Evolutionary conservation across 2,797 vertebrate genomes (phyloP).

Genomic region (Alosa sapidissima): DNA sequence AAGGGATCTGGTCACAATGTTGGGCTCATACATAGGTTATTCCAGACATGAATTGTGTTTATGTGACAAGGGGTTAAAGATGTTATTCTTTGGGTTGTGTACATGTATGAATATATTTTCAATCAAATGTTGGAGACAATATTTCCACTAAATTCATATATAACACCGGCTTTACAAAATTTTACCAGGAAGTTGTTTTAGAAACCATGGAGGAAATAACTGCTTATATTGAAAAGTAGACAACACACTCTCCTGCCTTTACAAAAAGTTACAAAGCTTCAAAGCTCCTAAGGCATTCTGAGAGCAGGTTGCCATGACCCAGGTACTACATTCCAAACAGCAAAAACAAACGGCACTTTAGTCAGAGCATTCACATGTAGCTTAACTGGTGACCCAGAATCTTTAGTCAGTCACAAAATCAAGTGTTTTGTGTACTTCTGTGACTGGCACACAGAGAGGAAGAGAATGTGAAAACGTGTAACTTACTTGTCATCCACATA

Average conservation of each 20-base stretch:
- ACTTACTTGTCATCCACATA: constrained; percentile 96
- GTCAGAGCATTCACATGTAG: constrained; percentile 14
- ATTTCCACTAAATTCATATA: not conserved
- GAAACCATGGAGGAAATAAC: not conserved
- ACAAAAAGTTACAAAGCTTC: not conserved
- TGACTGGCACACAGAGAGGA: not conserved
- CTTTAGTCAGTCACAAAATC: not conserved
- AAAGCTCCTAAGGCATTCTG: not conserved
- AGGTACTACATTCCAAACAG: constrained; percentile 12
- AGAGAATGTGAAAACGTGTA: not conserved
- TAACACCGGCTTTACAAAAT: not conserved
- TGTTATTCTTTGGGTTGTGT: not conserved
- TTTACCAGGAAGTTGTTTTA: not conserved
- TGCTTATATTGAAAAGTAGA: not conserved
- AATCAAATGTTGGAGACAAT: not conserved
- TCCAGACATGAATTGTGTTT: not conserved
- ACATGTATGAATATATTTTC: not conserved
- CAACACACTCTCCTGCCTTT: not conserved
- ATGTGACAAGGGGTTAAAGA: too few species aligned
- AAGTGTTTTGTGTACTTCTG: not conserved
- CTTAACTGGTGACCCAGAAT: not conserved
- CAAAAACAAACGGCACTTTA: constrained; percentile 38
- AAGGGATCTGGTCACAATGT: not conserved
- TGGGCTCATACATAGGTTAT: not conserved
- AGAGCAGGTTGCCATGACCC: constrained; percentile 6